A percentile compares a stretch with the other conserved stretches of the same genome.
Evolutionary conservation across 2,888 invertebrate genomes (phyloP).

Genomic region (Diarsia rubi): DNA sequence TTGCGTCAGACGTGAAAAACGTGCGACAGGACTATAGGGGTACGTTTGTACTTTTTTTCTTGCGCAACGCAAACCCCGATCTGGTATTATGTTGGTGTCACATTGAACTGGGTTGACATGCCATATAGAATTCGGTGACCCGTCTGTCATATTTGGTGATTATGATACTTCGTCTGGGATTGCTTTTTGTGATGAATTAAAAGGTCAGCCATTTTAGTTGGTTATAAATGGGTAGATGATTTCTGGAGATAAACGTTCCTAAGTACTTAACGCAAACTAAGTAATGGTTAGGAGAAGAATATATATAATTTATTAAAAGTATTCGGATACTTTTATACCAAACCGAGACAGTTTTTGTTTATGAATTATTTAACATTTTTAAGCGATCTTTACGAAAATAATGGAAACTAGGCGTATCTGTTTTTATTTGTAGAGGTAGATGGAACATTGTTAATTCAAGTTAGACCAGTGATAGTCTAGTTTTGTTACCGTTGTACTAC

Average conservation of each 20-base stretch:
- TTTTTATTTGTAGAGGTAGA: neutral
- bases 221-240: neutral
- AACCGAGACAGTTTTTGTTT: conserved; percentile 1
- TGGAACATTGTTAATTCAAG: neutral
- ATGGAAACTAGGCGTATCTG: neutral
- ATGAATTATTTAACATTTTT: neutral
- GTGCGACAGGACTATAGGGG: neutral
- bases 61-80: conserved; percentile 5
- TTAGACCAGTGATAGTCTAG: too few species aligned
- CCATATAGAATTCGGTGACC: conserved; percentile 19
- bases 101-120: conserved; percentile 37
- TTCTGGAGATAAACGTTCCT: neutral
- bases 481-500: too few species aligned
- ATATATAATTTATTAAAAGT: neutral
- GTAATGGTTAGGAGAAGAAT: neutral
- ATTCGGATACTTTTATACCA: neutral
- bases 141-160: conserved; percentile 14
- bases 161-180: conserved; percentile 24
- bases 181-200: conserved; percentile 23
- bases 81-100: conserved; percentile 37
- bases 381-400: neutral
- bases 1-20: conserved; percentile 14
- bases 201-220: neutral
- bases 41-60: conserved; percentile 7
- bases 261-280: conserved; percentile 2